These are phyloP conservation scores for Trinorchestia longiramus DNA, from an alignment of 1,140 invertebrate genomes.

Conservation along the genomic window DNA sequence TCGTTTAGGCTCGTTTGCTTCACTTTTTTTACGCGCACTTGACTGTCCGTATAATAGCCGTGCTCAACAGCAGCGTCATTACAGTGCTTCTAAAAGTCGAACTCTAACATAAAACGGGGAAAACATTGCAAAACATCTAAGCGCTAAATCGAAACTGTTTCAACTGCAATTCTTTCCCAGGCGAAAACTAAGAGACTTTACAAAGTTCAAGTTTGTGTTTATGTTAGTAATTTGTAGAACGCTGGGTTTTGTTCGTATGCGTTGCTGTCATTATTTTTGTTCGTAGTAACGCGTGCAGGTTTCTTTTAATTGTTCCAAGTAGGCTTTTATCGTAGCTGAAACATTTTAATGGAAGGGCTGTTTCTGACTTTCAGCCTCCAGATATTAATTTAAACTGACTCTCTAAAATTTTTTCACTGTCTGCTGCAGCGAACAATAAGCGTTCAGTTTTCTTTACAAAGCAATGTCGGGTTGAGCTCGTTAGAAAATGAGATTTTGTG, in stretches of 20 bases:
- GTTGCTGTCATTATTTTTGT: not conserved
- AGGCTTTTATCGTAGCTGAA: not conserved
- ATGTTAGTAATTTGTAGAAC: no score
- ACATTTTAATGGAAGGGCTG: not conserved
- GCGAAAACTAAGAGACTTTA: not conserved
- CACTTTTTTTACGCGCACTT: not conserved
- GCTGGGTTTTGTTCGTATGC: not conserved
- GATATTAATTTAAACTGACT: not conserved
- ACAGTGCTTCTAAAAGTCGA: not conserved
- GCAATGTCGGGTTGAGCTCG: no score
- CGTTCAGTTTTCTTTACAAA: not conserved
- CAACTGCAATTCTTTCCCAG: not conserved
- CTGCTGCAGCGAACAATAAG: not conserved
- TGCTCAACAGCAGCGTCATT: not conserved
- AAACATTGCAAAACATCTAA: not conserved
- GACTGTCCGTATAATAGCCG: not conserved
- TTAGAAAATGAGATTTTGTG: no score
- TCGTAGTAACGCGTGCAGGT: not conserved
- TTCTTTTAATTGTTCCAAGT: not conserved
- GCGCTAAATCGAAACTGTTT: not conserved
- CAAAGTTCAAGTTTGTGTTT: no score
- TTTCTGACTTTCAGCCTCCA: not conserved
- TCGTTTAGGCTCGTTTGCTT: not conserved
- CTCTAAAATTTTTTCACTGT: not conserved
- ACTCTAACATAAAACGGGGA: not conserved